These are phyloP conservation scores for Nephrocerus scutellatus DNA, from an alignment of 2,888 invertebrate genomes.

Conservation along the genomic window DNA sequence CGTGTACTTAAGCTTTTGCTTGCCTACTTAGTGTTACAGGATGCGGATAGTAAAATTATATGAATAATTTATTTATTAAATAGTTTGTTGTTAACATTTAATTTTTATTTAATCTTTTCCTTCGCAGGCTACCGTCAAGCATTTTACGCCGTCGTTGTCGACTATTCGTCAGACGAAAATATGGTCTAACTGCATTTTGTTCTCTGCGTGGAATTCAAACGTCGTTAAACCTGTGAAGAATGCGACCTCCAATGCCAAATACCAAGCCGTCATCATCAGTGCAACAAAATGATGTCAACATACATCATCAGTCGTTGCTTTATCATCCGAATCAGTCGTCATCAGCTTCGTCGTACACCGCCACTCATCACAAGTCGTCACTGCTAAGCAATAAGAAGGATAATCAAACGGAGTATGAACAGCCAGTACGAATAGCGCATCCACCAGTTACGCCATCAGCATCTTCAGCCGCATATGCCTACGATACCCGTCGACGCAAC, in stretches of 20 bases:
- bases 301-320: conserved; percentile 24
- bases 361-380: no score
- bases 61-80: conserved; percentile 3
- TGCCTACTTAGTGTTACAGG: conserved; percentile 10
- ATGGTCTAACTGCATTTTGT: conserved; percentile 5
- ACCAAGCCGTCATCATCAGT: conserved; percentile 34
- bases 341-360: no score
- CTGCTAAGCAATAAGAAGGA: no score
- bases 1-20: conserved; percentile 9
- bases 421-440: conserved; percentile 6
- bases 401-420: conserved; percentile 16
- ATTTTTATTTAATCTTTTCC: conserved; percentile 9
- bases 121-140: conserved; percentile 24
- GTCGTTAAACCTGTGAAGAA: no score
- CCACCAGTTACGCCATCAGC: conserved; percentile 19
- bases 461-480: conserved; percentile 11
- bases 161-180: conserved; percentile 21
- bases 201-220: no score
- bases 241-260: conserved; percentile 42
- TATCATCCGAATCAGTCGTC: no score
- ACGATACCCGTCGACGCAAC: no score
- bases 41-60: conserved; percentile 3
- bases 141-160: conserved; percentile 28
- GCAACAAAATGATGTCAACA: conserved; percentile 34
- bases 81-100: conserved; percentile 1